Percentiles rank a stretch among this genome's conserved stretches.
Evolutionary conservation across 2,888 invertebrate species (phyloP).

Genomic region (Apoderus coryli): DNA sequence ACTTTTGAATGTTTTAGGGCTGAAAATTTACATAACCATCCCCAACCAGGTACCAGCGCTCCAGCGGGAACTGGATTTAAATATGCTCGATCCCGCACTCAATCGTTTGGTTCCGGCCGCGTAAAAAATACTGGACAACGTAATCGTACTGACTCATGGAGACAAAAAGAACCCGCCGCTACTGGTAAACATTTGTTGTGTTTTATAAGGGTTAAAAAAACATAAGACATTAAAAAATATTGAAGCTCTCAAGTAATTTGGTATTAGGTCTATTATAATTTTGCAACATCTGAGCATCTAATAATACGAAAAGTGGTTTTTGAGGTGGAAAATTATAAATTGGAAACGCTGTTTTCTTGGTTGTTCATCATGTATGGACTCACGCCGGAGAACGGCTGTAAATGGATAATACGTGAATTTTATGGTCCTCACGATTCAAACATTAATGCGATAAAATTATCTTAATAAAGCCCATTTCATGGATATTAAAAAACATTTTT

Average conservation of each 20-base stretch:
- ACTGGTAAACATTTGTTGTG: conserved; percentile 12
- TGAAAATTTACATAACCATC: conserved; percentile 21
- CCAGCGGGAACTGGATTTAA: conserved; percentile 27
- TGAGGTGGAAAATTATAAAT: no score
- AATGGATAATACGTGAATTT: no score
- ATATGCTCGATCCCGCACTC: conserved; percentile 26
- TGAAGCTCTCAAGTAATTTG: not conserved
- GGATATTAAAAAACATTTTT: no score
- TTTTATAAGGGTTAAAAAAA: not conserved
- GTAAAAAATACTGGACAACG: conserved; percentile 22
- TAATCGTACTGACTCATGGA: conserved; percentile 27
- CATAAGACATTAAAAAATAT: conserved; percentile 3
- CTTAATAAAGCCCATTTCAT: no score
- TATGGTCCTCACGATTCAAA: no score
- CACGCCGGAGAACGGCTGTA: no score
- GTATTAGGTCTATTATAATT: no score
- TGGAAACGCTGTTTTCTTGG: no score
- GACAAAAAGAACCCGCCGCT: conserved; percentile 25
- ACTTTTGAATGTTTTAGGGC: conserved; percentile 18
- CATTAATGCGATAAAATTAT: no score
- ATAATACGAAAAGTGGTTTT: no score
- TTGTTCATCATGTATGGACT: no score
- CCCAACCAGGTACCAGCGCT: conserved; percentile 31
- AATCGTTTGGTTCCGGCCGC: conserved; percentile 31
- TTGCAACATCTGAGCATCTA: no score